Percentiles rank a stretch among this genome's conserved stretches.
Conservation (phyloP, 1,140 invertebrate genomes). For the Drosophila suzukii region DNA sequence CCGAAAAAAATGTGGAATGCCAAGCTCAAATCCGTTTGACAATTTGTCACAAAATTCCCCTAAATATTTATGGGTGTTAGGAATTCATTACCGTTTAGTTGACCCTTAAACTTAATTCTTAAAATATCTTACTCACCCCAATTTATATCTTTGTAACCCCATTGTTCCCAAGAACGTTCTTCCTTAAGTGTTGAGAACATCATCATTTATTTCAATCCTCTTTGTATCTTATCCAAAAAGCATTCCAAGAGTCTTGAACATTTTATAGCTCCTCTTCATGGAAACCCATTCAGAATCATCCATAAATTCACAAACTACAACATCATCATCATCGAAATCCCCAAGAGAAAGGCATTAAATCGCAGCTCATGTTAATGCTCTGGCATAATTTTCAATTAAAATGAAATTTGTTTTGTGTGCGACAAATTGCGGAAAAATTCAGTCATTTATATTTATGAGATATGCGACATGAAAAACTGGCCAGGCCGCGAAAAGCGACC, state of each 20-base stretch:
- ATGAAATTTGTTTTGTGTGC: conserved; percentile 80
- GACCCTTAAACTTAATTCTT: no score
- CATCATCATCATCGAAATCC: conserved; percentile 17
- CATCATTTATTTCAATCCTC: no score
- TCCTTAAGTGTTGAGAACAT: no score
- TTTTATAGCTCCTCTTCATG: neutral
- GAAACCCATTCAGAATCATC: neutral
- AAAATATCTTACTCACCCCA: no score
- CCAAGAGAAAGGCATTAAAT: conserved; percentile 34
- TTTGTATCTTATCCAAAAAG: no score
- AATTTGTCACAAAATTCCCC: conserved; percentile 29
- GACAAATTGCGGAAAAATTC: conserved; percentile 72
- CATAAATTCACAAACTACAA: conserved; percentile 5
- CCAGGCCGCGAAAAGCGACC: conserved; percentile 10
- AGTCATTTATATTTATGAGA: conserved; percentile 81
- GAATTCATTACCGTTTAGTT: no score
- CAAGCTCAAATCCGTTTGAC: conserved; percentile 25
- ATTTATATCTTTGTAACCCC: no score
- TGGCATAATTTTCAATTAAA: conserved; percentile 82
- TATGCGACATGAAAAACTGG: conserved; percentile 61
- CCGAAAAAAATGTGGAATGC: conserved; percentile 20
- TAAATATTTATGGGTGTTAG: neutral
- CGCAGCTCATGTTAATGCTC: conserved; percentile 72
- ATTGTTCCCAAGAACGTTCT: no score
- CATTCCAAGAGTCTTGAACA: no score